Evolutionary conservation across 2,888 invertebrate species (phyloP), one percentile per base, ranked within the genome.

Genomic region (Eupithecia vulgata): DNA sequence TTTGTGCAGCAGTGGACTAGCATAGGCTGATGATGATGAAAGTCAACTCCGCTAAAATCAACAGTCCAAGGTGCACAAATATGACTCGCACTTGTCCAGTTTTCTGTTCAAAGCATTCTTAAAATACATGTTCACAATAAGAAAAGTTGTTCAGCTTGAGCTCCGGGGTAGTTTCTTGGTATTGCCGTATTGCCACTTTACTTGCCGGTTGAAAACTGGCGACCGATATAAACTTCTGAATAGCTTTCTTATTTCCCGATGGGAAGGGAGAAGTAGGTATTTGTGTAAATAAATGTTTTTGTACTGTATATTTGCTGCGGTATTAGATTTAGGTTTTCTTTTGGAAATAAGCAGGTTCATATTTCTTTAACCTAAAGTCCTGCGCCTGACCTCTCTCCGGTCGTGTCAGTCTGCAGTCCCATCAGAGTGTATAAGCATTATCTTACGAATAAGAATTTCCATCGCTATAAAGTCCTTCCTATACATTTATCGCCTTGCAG

Each of bases 111-210:
- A 61, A 61, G 34, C 17, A 61, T 30, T 61, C 34, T 61, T 61
- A 3, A 61, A 61, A 61, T 34, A 61, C 61, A 34, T 17, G 61
- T 34, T 61, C 61, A 61, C 34, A 61, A 61, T 61, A 34, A 61
- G 61, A 61, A 61, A 61, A 61, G 61, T 61, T 61, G 61, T 61
- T 30, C 2, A 30, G 34, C 1, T 25, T 25, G 30, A 7, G 34
- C 7, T 61, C 5, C 34, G 17, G 17, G 30, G 34, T 12, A 25
- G 59, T 61, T 34, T 6, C 61, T 61, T 34, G 34, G 34, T 61
- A 52, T 52, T 59, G 25, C 59, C 25, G 59, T 57, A 25, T 57
- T 59, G 59, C 59, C 48, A 48, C 21, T 52, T 61, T 61, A 61
- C 61, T 52, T 25, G 61, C 3, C 34, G 17, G 30, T 7, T 34